Evolutionary conservation across 2,113 vertebrate genomes (phyloP).

Genomic region (Perca schrenkii): DNA sequence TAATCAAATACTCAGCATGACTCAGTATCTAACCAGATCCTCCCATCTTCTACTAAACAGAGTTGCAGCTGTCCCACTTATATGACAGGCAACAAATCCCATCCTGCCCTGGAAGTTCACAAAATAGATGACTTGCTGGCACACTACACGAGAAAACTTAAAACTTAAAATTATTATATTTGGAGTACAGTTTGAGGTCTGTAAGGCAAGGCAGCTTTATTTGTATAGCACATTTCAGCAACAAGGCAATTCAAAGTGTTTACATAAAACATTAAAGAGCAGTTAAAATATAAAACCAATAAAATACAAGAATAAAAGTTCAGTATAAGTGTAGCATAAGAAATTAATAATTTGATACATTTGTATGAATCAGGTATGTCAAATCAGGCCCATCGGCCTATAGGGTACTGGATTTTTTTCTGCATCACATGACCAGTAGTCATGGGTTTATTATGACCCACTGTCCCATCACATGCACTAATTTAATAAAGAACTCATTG

Average conservation of each 20-base stretch:
- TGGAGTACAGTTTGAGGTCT: background rate
- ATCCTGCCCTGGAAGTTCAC: background rate
- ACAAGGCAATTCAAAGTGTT: no score
- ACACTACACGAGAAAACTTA: background rate
- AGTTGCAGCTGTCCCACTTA: conserved; percentile 1
- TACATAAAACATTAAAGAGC: no score
- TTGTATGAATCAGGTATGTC: background rate
- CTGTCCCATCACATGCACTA: conserved; percentile 66
- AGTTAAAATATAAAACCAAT: no score
- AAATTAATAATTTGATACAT: no score
- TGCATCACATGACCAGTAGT: conserved; percentile 74
- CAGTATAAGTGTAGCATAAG: no score
- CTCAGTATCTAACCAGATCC: background rate
- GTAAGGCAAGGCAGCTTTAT: no score
- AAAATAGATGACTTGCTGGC: background rate
- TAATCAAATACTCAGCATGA: conserved; percentile 19
- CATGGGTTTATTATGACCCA: conserved; percentile 61
- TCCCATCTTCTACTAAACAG: background rate
- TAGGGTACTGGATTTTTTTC: conserved; percentile 18
- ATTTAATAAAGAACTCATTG: conserved; percentile 42
- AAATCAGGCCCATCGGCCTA: background rate
- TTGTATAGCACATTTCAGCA: no score
- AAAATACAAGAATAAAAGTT: no score
- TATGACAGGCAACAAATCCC: background rate
- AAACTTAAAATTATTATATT: background rate